phyloP scores from a whole-genome alignment of 2,888 invertebrate genomes.

The Microctonus brassicae region DNA sequence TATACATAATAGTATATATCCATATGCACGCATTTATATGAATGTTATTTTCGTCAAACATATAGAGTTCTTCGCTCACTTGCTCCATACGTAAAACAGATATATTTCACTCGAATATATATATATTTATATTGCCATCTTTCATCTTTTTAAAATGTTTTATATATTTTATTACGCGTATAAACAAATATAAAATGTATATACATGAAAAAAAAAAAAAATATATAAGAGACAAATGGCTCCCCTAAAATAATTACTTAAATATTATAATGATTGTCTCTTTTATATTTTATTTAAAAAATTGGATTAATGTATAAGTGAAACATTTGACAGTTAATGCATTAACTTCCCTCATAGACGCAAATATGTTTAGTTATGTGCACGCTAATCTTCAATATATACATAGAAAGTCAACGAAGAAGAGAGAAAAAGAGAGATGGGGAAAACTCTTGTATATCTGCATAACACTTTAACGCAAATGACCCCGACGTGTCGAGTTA shows the following conservation, averaged over 20 bases:
- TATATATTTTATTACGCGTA: conserved; percentile 5
- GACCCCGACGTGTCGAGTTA: conserved; percentile 50
- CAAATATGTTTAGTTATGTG: conserved; percentile 13
- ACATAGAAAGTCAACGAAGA: background rate
- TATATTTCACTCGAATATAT: no score
- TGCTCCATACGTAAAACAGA: background rate
- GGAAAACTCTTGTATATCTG: conserved; percentile 20
- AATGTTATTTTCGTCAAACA: conserved; percentile 28
- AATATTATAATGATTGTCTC: no score
- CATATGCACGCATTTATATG: background rate
- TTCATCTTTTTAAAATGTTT: conserved; percentile 25
- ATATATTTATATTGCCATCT: no score
- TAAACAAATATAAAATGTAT: background rate
- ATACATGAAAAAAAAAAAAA: background rate
- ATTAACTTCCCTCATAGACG: no score
- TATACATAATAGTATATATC: background rate
- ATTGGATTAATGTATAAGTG: no score
- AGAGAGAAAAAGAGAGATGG: conserved; percentile 16
- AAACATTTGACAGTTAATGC: no score
- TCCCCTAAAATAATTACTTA: no score
- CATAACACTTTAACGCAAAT: conserved; percentile 31
- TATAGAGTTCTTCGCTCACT: conserved; percentile 1
- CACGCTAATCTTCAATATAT: conserved; percentile 32
- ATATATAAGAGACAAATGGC: background rate
- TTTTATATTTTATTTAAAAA: no score